Evolutionary conservation across 1,140 invertebrate genomes (phyloP), one percentile per base, ranked within the genome.

Genomic region (Eufriesea mexicana): DNA sequence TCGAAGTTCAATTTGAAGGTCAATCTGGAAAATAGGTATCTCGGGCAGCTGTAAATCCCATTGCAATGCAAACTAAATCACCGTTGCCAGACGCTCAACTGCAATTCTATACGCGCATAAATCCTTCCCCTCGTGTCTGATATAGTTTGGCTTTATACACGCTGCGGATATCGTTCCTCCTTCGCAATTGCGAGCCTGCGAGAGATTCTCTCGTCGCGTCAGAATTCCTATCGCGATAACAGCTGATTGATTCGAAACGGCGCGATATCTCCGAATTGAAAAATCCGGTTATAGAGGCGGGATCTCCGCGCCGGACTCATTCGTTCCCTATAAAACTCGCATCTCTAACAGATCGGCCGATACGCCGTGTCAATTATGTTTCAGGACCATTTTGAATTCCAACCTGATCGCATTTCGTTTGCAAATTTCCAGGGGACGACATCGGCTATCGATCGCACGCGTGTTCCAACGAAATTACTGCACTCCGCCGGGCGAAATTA

Each of bases 71-170:
- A 83, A 83, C 74, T 83, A 78, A 83, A 83, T 83, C 81, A 83
- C 74, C 55, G 57, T 45, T 49, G 75, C 47, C 81, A 83, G 75
- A 78, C 75, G 81, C 47, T 71, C 64, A 78, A 75, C 62, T 83
- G 73, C 80, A 78, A 83, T 83, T 71, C 81, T 83, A 77, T 83
- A 78, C 74, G 74, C n/a, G 66, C 81, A 83, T 83, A 83, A 83
- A 83, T 83, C 75, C 81, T 45, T 4, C 59, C 18, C n/a, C 5
- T 9, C 49, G 49, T 80, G 68, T 72, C 59, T 70, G 81, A 83
- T 71, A 62, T 64, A 76, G 74, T 78, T 74, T 28, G 23, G 74
- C 81, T 83, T 83, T 78, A 64, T 77, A 83, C 74, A 61, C 35
- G 28, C 42, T 8, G 20, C 45, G 49, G 81, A 71, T 83, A 78